Evolutionary conservation across 2,113 vertebrate species (phyloP).

Genomic region (Danionella cerebrum): DNA sequence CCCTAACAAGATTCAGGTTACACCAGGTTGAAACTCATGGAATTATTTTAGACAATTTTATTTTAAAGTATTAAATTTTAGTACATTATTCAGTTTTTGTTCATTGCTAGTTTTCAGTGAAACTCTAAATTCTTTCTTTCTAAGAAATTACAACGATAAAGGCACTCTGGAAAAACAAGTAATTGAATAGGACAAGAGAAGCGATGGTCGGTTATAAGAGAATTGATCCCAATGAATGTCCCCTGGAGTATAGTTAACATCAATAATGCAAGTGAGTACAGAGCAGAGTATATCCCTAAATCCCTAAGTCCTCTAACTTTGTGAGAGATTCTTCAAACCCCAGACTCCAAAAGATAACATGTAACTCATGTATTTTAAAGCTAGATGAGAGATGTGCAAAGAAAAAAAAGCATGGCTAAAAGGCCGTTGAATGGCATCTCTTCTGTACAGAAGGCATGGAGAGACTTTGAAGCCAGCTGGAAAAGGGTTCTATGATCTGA

Average conservation of each 20-base stretch:
- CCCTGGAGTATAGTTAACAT: background rate
- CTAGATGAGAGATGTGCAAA: background rate
- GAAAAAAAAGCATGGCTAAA: background rate
- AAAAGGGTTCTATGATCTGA: background rate
- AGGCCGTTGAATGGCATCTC: background rate
- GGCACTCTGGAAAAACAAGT: background rate
- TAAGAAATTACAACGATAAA: background rate
- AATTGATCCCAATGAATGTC: background rate
- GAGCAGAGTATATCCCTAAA: too few species aligned
- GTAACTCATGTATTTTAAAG: background rate
- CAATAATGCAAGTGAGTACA: too few species aligned
- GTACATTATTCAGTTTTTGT: too few species aligned
- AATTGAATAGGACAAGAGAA: slow-evolving; percentile 1
- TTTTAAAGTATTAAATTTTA: too few species aligned
- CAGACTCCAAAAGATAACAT: too few species aligned
- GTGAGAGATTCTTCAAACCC: too few species aligned
- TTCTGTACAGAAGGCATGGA: background rate
- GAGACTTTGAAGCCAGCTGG: slow-evolving; percentile 7
- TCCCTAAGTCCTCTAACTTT: too few species aligned
- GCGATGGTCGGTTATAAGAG: background rate
- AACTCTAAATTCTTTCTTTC: too few species aligned
- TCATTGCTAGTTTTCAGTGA: too few species aligned
- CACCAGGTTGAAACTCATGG: too few species aligned
- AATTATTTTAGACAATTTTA: too few species aligned
- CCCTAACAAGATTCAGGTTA: too few species aligned